Evolutionary conservation across 2,888 invertebrate genomes (phyloP).

Genomic region (Halictus quadricinctus): DNA sequence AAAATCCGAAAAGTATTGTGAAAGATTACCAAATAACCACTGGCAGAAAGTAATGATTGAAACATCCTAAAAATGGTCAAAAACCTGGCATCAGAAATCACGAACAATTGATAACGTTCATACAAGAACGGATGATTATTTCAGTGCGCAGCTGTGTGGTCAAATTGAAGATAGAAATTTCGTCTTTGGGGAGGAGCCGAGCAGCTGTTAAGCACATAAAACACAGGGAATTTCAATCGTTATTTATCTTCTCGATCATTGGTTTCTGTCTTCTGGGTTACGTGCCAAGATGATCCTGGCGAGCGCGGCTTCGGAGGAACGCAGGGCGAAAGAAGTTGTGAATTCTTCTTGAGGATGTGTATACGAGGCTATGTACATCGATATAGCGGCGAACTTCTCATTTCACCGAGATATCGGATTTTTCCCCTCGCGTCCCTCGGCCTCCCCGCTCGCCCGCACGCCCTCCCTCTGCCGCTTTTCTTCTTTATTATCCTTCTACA

Average conservation of each 20-base stretch:
- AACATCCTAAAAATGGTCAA: neutral
- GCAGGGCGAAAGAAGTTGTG: slow-evolving; percentile 32
- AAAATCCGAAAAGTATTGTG: no score
- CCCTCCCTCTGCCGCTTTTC: slow-evolving; percentile 41
- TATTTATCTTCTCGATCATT: slow-evolving; percentile 9
- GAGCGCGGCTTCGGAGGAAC: neutral
- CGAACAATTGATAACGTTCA: neutral
- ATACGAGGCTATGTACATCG: slow-evolving; percentile 62
- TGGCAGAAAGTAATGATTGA: neutral
- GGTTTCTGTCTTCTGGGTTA: neutral
- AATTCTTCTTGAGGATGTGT: slow-evolving; percentile 42
- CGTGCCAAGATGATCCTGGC: neutral
- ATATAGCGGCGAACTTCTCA: slow-evolving; percentile 66
- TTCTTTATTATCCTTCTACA: slow-evolving; percentile 65
- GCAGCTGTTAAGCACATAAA: neutral
- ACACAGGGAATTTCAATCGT: neutral
- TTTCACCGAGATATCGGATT: slow-evolving; percentile 74
- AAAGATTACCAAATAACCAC: neutral
- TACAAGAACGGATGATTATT: neutral
- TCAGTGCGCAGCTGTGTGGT: neutral
- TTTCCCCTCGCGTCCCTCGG: slow-evolving; percentile 51
- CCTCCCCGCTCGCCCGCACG: neutral
- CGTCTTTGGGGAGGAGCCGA: neutral
- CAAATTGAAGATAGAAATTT: neutral
- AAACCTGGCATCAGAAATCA: neutral